Conservation (phyloP, 2,797 vertebrate genomes). For the Enteromius trimaculatus region DNA sequence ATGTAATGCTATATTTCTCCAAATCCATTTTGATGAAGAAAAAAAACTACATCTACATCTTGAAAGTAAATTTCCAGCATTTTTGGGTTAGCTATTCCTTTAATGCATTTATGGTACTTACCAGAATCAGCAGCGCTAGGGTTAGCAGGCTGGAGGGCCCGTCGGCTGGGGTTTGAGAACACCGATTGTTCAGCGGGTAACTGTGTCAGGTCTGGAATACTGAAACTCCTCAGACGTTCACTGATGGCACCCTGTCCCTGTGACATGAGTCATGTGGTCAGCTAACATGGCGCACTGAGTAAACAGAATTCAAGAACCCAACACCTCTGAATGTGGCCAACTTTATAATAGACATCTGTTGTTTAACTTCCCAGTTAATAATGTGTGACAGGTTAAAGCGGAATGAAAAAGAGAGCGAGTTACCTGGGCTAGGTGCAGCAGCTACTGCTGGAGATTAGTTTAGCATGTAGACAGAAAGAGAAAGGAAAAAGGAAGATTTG, state of each 20-base stretch:
- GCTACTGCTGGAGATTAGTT: constrained; percentile 45
- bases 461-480: constrained; percentile 43
- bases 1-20: not conserved
- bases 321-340: not conserved
- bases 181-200: constrained; percentile 81
- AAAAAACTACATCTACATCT: not conserved
- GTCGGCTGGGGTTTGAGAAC: constrained; percentile 73
- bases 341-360: not conserved
- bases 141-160: constrained; percentile 60
- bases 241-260: constrained; percentile 89
- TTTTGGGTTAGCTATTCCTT: not conserved
- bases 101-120: constrained; percentile 17
- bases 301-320: not conserved
- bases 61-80: not conserved
- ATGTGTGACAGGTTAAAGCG: constrained; percentile 27
- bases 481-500: constrained; percentile 24
- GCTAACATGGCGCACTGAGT: not conserved
- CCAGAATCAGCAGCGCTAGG: constrained; percentile 62
- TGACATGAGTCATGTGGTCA: constrained; percentile 41
- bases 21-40: not conserved
- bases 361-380: not conserved
- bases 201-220: constrained; percentile 84
- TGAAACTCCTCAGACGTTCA: constrained; percentile 85
- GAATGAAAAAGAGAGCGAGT: constrained; percentile 24
- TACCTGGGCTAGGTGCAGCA: constrained; percentile 34